These are phyloP conservation scores for Homarus gammarus DNA, from an alignment of 2,888 invertebrate genomes.

Conservation along the genomic window DNA sequence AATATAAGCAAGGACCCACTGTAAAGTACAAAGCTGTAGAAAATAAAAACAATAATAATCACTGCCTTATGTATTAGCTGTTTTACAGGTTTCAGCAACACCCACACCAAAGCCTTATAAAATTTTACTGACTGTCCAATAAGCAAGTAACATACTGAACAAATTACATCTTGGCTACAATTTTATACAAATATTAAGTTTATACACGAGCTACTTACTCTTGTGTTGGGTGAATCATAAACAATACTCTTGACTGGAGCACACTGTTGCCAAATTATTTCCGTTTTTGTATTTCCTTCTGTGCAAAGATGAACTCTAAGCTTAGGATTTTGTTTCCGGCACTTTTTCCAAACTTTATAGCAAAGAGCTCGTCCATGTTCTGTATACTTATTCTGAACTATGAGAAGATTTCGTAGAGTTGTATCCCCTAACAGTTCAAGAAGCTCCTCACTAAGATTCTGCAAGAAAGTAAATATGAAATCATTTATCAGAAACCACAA, in stretches of 20 bases:
- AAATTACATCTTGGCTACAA: too few relatives aligned
- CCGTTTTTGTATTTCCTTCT: slow-evolving; percentile 82
- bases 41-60: too few relatives aligned
- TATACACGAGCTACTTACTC: slow-evolving; percentile 80
- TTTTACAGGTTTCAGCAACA: too few relatives aligned
- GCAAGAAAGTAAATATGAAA: background rate
- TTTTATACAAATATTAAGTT: too few relatives aligned
- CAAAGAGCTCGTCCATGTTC: slow-evolving; percentile 78
- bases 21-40: too few relatives aligned
- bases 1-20: too few relatives aligned
- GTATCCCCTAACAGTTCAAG: slow-evolving; percentile 84
- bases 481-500: too few relatives aligned
- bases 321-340: slow-evolving; percentile 82
- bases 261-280: slow-evolving; percentile 85
- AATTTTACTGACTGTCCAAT: too few relatives aligned
- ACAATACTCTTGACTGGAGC: slow-evolving; percentile 85
- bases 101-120: too few relatives aligned
- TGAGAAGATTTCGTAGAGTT: slow-evolving; percentile 84
- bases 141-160: too few relatives aligned
- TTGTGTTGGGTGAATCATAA: slow-evolving; percentile 84
- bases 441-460: slow-evolving; percentile 87
- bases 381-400: slow-evolving; percentile 85
- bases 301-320: slow-evolving; percentile 86
- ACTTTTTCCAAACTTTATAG: slow-evolving; percentile 81
- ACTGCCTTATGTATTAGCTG: too few relatives aligned